A percentile compares a stretch with the other conserved stretches of the same genome.
These are phyloP conservation scores for Platanista minor DNA, from an alignment of 2,113 vertebrate species.

Conservation along the genomic window DNA sequence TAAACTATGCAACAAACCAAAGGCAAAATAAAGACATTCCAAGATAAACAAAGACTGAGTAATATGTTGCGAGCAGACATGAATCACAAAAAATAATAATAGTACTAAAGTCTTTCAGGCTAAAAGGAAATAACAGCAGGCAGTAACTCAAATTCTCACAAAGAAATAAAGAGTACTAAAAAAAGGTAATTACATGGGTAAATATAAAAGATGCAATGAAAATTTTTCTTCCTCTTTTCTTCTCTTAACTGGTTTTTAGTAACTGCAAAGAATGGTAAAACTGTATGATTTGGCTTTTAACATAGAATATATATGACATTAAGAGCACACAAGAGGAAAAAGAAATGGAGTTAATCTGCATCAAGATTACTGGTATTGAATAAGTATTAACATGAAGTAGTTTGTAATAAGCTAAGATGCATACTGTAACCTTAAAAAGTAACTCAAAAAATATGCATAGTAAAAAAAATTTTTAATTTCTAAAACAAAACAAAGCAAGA, in stretches of 20 bases:
- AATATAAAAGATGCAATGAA: not conserved
- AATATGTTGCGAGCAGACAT: not conserved
- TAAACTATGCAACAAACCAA: not conserved
- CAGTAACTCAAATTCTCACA: not conserved
- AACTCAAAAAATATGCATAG: not conserved
- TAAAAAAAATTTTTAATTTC: not conserved
- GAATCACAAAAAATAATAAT: not conserved
- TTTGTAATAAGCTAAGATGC: not conserved
- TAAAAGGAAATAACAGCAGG: not conserved
- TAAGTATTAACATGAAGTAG: not conserved
- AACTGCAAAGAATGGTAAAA: not conserved
- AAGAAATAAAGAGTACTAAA: not conserved
- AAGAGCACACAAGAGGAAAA: not conserved
- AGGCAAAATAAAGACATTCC: conserved; percentile 22
- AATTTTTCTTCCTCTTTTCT: not conserved
- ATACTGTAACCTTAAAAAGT: not conserved
- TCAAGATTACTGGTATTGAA: not conserved
- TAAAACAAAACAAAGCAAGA: not conserved
- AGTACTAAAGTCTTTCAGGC: not conserved
- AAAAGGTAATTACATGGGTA: not conserved
- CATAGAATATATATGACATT: not conserved
- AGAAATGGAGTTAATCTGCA: not conserved
- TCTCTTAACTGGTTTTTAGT: not conserved
- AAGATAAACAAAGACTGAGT: not conserved
- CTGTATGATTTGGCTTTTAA: not conserved